A percentile compares a stretch with the other conserved stretches of the same genome.
These are phyloP conservation scores for Hypocryptadius cinnamomeus DNA, from an alignment of 2,113 vertebrate genomes.

Conservation along the genomic window DNA sequence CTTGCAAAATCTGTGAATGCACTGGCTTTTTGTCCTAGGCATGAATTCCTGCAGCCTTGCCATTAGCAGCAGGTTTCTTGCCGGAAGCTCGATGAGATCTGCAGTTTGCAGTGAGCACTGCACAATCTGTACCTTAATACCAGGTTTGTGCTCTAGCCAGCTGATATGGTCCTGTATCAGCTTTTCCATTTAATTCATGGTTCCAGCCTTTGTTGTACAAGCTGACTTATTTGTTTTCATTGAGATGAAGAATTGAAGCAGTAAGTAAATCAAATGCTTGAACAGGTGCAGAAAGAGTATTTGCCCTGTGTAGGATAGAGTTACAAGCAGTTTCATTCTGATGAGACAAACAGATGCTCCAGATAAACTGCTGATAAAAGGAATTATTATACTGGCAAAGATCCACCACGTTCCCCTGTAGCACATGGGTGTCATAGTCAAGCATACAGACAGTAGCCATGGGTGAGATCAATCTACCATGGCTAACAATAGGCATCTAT, in stretches of 20 bases:
- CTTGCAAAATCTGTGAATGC: not conserved
- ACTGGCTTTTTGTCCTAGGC: not conserved
- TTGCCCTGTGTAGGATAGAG: not conserved
- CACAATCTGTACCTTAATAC: not conserved
- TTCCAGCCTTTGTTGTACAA: not conserved
- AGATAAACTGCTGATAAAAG: slow-evolving; percentile 27
- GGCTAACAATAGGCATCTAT: not conserved
- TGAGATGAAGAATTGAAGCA: slow-evolving; percentile 10
- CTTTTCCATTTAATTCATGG: not conserved
- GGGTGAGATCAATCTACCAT: not conserved
- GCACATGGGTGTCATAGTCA: not conserved
- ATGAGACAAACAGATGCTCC: slow-evolving; percentile 25
- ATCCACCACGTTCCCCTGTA: not conserved
- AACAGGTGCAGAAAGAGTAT: slow-evolving; percentile 35
- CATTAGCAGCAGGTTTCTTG: not conserved
- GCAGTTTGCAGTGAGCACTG: not conserved
- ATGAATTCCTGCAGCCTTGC: not conserved
- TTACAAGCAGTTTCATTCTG: slow-evolving; percentile 18
- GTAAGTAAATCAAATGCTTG: not conserved
- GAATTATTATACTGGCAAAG: not conserved
- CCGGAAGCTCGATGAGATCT: not conserved
- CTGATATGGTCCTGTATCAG: not conserved
- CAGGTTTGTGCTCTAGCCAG: not conserved
- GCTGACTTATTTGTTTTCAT: not conserved
- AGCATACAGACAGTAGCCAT: not conserved